Percentiles rank a stretch among this genome's conserved stretches.
phyloP scores from a whole-genome alignment of 2,113 vertebrate species.

The Spilogale gracilis region DNA sequence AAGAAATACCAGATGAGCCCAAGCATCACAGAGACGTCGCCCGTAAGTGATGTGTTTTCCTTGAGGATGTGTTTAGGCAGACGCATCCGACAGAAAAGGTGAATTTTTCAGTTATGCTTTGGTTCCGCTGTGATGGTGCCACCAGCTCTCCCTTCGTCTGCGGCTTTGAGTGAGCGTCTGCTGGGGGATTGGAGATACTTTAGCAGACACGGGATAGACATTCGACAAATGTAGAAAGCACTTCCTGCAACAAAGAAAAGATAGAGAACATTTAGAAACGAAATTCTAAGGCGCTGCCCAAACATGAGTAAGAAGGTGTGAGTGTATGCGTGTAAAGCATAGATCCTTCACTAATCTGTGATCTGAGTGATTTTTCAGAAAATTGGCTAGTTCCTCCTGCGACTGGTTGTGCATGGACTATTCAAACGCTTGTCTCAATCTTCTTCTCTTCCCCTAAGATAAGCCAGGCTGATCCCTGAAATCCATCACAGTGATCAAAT shows the following conservation, averaged over 20 bases:
- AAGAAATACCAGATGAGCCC: background rate
- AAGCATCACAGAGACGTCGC: background rate
- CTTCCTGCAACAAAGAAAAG: background rate
- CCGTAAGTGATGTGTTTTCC: background rate
- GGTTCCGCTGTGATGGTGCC: background rate
- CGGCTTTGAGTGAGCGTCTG: background rate
- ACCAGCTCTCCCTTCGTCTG: background rate
- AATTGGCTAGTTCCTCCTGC: background rate
- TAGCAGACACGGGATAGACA: background rate
- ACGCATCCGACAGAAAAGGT: background rate
- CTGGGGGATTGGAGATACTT: background rate
- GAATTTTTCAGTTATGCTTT: background rate
- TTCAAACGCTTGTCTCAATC: constrained; percentile 1
- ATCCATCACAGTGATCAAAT: background rate
- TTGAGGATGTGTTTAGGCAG: background rate
- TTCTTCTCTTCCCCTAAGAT: constrained; percentile 4
- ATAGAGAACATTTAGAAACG: background rate
- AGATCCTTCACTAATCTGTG: background rate
- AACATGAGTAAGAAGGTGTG: background rate
- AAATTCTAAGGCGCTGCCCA: background rate
- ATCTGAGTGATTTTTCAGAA: constrained; percentile 37
- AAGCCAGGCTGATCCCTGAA: background rate
- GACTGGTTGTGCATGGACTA: background rate
- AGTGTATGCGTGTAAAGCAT: background rate
- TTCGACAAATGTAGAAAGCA: constrained; percentile 39